Percentiles rank a stretch among this genome's conserved stretches.
Evolutionary conservation across 1,140 invertebrate species (phyloP).

Genomic region (Trinorchestia longiramus): DNA sequence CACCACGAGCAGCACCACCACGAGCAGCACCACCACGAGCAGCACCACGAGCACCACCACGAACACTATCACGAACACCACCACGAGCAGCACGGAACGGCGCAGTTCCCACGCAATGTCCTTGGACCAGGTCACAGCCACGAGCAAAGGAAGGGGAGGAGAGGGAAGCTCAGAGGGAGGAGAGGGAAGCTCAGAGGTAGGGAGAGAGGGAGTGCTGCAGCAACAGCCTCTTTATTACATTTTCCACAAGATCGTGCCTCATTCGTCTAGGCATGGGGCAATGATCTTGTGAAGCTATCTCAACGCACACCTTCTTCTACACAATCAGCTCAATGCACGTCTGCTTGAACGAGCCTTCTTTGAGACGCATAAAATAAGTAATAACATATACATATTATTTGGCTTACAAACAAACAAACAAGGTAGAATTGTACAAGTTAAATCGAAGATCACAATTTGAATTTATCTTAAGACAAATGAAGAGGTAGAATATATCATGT

Average conservation of each 20-base stretch:
- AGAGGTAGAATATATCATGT: no score
- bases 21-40: no score
- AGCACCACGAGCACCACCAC: no score
- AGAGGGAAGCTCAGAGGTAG: background rate
- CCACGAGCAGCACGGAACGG: background rate
- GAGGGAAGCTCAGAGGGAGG: background rate
- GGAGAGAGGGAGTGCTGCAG: background rate
- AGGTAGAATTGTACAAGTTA: background rate
- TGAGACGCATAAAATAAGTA: background rate
- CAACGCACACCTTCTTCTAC: background rate
- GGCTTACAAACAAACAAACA: background rate
- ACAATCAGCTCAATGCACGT: background rate
- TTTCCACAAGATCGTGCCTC: background rate
- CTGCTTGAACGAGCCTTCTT: background rate
- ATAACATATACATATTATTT: no score
- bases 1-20: no score
- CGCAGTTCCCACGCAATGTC: background rate
- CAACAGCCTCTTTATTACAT: background rate
- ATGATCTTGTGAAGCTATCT: background rate
- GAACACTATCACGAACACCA: no score
- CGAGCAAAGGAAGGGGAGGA: background rate
- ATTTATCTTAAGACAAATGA: no score
- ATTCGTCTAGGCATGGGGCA: background rate
- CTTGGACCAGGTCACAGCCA: slow-evolving; percentile 15
- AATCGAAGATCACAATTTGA: no score